A percentile compares a stretch with the other conserved stretches of the same genome.
Evolutionary conservation across 2,888 invertebrate species (phyloP).

Genomic region (Xanthorhoe spadicearia): DNA sequence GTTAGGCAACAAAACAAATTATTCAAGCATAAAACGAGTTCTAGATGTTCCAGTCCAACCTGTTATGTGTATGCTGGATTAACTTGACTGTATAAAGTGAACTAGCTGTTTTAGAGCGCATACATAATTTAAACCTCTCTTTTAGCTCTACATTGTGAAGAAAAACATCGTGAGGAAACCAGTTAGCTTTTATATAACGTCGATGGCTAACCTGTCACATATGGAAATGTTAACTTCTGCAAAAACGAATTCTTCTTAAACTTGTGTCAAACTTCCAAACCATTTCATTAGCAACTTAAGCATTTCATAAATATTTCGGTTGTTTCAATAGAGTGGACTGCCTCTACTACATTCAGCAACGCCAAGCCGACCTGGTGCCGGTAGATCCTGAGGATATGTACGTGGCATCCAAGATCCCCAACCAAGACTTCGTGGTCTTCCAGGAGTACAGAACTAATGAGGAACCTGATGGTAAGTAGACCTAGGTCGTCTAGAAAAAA

Average conservation of each 20-base stretch:
- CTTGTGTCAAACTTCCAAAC: too few species aligned
- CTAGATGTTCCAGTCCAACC: not conserved
- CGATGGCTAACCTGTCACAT: too few species aligned
- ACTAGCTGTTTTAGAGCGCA: not conserved
- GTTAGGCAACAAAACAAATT: conserved; percentile 2
- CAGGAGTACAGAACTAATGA: conserved; percentile 91
- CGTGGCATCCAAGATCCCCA: conserved; percentile 88
- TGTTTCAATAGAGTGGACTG: conserved; percentile 87
- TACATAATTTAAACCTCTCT: not conserved
- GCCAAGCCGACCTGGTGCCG: conserved; percentile 92
- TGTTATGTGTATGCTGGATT: not conserved
- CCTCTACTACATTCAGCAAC: conserved; percentile 89
- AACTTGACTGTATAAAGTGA: not conserved
- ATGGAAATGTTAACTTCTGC: too few species aligned
- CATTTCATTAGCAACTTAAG: not conserved
- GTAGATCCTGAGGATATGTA: conserved; percentile 96
- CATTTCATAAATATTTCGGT: not conserved
- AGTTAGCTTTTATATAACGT: too few species aligned
- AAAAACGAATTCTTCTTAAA: too few species aligned
- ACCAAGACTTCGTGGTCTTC: conserved; percentile 90
- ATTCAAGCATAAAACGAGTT: not conserved
- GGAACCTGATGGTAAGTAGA: conserved; percentile 87
- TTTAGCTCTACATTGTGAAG: not conserved
- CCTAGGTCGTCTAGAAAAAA: too few species aligned
- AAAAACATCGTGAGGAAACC: not conserved